Conservation (phyloP, 2,113 vertebrate species). For the Loxodonta africana region DNA sequence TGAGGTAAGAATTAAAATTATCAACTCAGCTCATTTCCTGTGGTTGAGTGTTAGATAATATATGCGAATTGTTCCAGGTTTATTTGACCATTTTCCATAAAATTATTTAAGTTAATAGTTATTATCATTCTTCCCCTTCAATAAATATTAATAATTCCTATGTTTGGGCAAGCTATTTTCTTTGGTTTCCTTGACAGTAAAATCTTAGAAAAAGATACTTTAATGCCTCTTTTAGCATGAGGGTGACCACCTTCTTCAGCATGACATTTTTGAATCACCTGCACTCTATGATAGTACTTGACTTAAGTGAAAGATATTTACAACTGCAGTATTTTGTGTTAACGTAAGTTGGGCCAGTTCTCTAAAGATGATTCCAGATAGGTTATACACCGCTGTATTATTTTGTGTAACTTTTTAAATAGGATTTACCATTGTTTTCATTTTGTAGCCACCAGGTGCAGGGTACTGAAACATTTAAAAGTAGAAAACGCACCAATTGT, state of each 20-base stretch:
- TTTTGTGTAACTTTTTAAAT: neutral
- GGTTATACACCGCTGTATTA: neutral
- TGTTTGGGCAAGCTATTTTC: neutral
- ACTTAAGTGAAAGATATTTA: neutral
- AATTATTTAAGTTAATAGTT: constrained; percentile 13
- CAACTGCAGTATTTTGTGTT: neutral
- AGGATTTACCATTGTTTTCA: constrained; percentile 50
- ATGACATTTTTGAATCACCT: constrained; percentile 5
- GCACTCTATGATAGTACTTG: neutral
- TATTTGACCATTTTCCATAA: constrained; percentile 12
- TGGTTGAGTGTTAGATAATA: neutral
- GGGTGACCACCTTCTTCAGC: neutral
- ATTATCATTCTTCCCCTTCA: neutral
- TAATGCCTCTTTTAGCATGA: neutral
- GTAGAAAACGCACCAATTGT: constrained; percentile 97
- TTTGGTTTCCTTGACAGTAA: constrained; percentile 23
- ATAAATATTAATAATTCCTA: neutral
- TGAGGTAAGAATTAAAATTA: constrained; percentile 38
- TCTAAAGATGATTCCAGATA: neutral
- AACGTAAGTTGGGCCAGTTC: neutral
- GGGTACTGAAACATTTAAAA: constrained; percentile 96
- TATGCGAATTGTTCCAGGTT: neutral
- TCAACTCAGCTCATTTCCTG: neutral
- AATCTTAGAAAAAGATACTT: neutral
- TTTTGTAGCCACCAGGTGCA: constrained; percentile 95